Conservation (phyloP, 2,113 vertebrate species). For the Hipposideros armiger region DNA sequence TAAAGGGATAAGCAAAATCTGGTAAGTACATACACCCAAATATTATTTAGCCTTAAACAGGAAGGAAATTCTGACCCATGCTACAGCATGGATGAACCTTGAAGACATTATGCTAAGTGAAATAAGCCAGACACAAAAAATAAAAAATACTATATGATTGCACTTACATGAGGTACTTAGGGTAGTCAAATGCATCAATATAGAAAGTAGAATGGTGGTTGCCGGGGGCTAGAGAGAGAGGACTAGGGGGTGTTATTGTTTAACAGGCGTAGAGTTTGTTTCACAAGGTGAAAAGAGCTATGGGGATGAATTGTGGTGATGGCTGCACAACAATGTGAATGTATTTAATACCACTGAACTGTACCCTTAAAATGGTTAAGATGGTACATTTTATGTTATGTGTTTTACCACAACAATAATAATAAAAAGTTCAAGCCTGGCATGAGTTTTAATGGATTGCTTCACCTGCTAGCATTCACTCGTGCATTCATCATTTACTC, state of each 20-base stretch:
- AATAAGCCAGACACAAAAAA: background rate
- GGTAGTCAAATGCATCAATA: background rate
- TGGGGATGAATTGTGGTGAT: background rate
- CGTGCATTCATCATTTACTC: rapidly evolving
- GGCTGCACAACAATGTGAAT: background rate
- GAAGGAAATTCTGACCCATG: background rate
- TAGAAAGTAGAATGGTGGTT: background rate
- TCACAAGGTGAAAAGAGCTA: background rate
- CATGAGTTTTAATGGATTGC: background rate
- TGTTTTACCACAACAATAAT: background rate
- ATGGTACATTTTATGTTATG: background rate
- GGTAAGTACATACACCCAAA: rapidly evolving
- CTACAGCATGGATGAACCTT: background rate
- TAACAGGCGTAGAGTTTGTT: background rate
- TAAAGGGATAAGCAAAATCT: background rate
- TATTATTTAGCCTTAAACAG: background rate
- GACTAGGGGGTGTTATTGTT: background rate
- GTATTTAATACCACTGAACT: too few species aligned
- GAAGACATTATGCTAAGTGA: background rate
- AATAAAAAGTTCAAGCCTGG: too few species aligned
- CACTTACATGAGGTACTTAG: background rate
- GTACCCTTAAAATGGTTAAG: background rate
- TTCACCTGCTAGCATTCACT: too few species aligned
- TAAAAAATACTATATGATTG: background rate
- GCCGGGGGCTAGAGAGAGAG: background rate